Evolutionary conservation across 23 tunicate species (phyloP).

Genomic region (Phallusia fumigata): DNA sequence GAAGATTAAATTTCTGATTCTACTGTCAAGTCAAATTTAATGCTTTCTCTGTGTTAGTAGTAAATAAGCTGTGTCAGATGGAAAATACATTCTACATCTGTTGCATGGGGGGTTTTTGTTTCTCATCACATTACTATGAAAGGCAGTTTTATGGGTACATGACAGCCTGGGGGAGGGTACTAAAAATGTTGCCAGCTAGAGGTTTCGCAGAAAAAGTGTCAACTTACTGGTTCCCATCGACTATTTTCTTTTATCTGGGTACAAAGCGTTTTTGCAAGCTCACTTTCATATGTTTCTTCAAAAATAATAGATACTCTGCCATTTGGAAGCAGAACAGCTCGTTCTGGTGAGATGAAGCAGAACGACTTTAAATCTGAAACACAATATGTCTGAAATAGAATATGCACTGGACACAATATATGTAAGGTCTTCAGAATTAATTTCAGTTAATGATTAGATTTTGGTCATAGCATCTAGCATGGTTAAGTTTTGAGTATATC

Average conservation of each 20-base stretch:
- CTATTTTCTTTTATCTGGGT: neutral
- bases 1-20: neutral
- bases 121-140: no score
- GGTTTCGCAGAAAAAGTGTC: no score
- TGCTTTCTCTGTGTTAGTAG: neutral
- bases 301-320: neutral
- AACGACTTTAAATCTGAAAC: neutral
- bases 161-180: no score
- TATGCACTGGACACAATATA: no score
- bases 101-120: no score
- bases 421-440: no score
- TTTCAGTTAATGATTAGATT: no score
- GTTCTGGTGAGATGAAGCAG: constrained; percentile 1
- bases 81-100: no score
- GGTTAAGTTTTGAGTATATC: no score
- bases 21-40: neutral
- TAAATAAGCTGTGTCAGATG: neutral
- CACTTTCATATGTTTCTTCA: constrained; percentile 1
- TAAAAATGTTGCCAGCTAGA: no score
- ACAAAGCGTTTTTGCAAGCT: neutral
- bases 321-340: neutral
- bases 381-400: neutral
- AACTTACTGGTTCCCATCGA: neutral
- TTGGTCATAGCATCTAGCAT: no score
- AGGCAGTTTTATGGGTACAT: no score